These are phyloP conservation scores for Leptinotarsa defecta DNA, from an alignment of 1,140 invertebrate genomes.

Conservation along the genomic window DNA sequence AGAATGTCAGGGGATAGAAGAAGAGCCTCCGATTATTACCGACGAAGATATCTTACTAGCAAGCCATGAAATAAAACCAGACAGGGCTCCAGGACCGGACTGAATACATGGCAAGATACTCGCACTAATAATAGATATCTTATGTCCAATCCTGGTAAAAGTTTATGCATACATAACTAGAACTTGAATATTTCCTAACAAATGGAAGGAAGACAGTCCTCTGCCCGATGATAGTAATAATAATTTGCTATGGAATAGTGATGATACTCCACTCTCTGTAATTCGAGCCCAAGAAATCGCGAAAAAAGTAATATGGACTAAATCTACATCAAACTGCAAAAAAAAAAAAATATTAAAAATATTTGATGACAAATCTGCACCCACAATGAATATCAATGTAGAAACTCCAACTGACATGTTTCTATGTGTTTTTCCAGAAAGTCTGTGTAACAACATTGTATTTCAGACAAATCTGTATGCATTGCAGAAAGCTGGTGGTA, in stretches of 20 bases:
- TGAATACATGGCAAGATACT: no score
- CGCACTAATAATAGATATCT: no score
- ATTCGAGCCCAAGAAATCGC: slow-evolving; percentile 8
- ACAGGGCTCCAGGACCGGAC: no score
- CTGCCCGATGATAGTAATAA: background rate
- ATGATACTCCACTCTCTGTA: background rate
- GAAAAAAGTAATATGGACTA: background rate
- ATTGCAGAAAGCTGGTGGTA: background rate
- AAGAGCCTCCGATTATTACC: no score
- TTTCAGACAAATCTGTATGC: slow-evolving; percentile 20
- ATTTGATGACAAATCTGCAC: background rate
- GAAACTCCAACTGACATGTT: slow-evolving; percentile 1
- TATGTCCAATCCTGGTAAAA: no score
- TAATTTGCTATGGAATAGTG: background rate
- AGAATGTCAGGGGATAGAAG: no score
- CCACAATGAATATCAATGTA: background rate
- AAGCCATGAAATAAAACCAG: no score
- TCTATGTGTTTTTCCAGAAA: background rate
- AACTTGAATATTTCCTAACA: no score
- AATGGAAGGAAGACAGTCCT: background rate
- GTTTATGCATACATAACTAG: no score
- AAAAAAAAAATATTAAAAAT: background rate
- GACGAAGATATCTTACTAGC: no score
- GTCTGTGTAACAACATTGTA: slow-evolving; percentile 1
- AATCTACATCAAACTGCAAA: slow-evolving; percentile 13